These are phyloP conservation scores for Sycophila texana DNA, from an alignment of 2,888 invertebrate species.

Conservation along the genomic window DNA sequence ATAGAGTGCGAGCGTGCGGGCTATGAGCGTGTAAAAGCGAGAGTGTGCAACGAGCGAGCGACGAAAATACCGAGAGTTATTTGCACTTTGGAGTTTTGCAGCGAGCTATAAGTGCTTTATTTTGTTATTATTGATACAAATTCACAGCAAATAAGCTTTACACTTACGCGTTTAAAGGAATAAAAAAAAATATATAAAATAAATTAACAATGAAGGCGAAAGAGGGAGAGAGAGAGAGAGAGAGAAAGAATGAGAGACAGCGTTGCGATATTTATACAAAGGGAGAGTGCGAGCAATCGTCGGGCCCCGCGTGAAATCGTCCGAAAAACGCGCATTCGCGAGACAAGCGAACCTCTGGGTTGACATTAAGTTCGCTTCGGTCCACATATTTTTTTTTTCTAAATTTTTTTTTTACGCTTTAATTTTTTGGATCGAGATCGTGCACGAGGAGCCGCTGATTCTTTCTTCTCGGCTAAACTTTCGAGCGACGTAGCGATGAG, in stretches of 20 bases:
- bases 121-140: slow-evolving; percentile 59
- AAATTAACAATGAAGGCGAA: slow-evolving; percentile 21
- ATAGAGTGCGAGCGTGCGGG: neutral
- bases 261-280: slow-evolving; percentile 36
- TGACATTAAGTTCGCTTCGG: neutral
- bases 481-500: slow-evolving; percentile 1
- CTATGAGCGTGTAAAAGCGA: slow-evolving; percentile 22
- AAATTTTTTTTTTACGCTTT: neutral
- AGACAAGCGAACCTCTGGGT: neutral
- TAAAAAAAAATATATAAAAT: slow-evolving; percentile 45
- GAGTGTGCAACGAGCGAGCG: slow-evolving; percentile 32
- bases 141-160: slow-evolving; percentile 58
- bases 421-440: slow-evolving; percentile 21
- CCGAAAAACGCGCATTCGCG: slow-evolving; percentile 4
- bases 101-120: slow-evolving; percentile 58
- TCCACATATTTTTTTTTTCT: neutral
- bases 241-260: slow-evolving; percentile 33
- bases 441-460: slow-evolving; percentile 30
- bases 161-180: slow-evolving; percentile 55
- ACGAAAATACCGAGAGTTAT: slow-evolving; percentile 52
- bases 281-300: slow-evolving; percentile 48
- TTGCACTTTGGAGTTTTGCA: slow-evolving; percentile 59
- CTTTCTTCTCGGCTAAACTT: neutral
- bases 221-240: slow-evolving; percentile 25
- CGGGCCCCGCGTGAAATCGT: neutral